Conservation (phyloP, 1,140 invertebrate species). For the Elymnias hypermnestra region DNA sequence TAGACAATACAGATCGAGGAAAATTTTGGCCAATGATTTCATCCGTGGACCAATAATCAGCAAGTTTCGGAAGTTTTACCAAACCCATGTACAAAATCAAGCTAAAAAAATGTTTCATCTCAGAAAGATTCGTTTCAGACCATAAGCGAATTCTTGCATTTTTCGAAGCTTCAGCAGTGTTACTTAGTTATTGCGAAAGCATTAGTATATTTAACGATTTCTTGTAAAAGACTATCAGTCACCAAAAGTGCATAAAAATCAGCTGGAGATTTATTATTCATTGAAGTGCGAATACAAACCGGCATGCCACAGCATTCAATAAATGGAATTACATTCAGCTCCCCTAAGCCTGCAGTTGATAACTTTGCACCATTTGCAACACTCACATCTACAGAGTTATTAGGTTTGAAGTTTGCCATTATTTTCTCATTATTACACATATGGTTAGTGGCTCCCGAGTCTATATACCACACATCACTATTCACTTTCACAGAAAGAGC, state of each 20-base stretch:
- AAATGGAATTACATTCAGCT: too few species aligned
- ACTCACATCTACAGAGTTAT: constrained; percentile 16
- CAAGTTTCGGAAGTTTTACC: constrained; percentile 28
- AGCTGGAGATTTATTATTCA: too few species aligned
- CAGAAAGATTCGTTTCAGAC: constrained; percentile 12
- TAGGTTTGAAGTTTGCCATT: constrained; percentile 23
- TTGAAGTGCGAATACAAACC: too few species aligned
- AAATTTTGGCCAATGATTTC: constrained; percentile 24
- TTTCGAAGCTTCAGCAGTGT: constrained; percentile 22
- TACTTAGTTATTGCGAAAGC: too few species aligned
- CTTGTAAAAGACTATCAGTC: too few species aligned
- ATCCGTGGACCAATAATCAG: constrained; percentile 28
- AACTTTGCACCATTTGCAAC: constrained; percentile 22
- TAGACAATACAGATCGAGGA: constrained; percentile 21
- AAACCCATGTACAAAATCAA: constrained; percentile 32
- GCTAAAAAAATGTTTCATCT: constrained; percentile 21
- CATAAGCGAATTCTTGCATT: constrained; percentile 18
- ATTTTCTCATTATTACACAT: constrained; percentile 28
- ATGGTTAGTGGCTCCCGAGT: constrained; percentile 22
- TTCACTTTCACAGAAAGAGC: background rate
- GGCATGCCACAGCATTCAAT: too few species aligned
- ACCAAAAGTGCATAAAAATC: too few species aligned
- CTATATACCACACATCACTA: background rate
- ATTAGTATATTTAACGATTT: too few species aligned
- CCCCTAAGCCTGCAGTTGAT: background rate